These are phyloP conservation scores for Aramus guarauna DNA, from an alignment of 2,113 vertebrate species.

Conservation along the genomic window DNA sequence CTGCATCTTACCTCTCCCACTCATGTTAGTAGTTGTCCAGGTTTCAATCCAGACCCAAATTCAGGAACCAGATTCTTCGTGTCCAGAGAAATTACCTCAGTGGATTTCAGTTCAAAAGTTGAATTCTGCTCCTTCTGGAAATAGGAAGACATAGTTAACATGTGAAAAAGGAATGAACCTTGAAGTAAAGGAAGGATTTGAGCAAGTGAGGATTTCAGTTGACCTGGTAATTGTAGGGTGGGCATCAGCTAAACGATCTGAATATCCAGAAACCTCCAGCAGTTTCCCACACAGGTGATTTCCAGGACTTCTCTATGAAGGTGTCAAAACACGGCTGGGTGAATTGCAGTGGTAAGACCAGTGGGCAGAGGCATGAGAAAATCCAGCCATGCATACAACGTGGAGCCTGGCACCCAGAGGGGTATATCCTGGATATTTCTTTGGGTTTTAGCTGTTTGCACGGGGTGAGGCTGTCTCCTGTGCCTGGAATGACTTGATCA, in stretches of 20 bases:
- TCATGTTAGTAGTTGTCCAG: not conserved
- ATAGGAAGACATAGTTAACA: not conserved
- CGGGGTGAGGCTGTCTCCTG: not conserved
- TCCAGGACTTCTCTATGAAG: not conserved
- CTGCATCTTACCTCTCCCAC: not conserved
- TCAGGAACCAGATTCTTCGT: not conserved
- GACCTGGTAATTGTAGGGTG: not conserved
- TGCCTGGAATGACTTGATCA: not conserved
- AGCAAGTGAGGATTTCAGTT: not conserved
- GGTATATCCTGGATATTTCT: not conserved
- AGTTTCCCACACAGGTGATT: not conserved
- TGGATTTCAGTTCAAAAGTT: not conserved
- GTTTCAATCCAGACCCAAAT: not conserved
- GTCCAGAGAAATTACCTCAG: not conserved
- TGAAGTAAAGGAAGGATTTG: not conserved
- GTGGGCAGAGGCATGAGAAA: not conserved
- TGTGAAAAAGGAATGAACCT: not conserved
- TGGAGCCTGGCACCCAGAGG: not conserved
- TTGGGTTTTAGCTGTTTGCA: not conserved
- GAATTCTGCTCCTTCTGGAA: not conserved
- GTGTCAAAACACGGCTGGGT: not conserved
- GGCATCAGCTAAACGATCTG: not conserved
- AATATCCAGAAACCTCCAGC: not conserved
- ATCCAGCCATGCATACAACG: rapidly evolving
- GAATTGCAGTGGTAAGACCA: not conserved